These are phyloP conservation scores for Leucophenga montana DNA, from an alignment of 2,888 invertebrate genomes.

Conservation along the genomic window DNA sequence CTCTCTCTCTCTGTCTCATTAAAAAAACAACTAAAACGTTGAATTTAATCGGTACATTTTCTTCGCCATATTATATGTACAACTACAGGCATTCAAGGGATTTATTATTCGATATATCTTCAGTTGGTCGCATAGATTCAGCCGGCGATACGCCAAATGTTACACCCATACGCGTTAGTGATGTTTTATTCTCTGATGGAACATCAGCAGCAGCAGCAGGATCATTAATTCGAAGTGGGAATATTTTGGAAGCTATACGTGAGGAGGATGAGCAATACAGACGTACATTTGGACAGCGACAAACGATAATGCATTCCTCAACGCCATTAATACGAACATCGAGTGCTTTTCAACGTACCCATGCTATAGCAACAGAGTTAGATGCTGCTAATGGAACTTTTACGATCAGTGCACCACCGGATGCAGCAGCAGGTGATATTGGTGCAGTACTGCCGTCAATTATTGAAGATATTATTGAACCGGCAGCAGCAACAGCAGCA, in stretches of 20 bases:
- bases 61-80: background rate
- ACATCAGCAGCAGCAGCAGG: background rate
- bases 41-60: background rate
- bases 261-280: slow-evolving; percentile 6
- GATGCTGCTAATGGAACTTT: background rate
- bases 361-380: background rate
- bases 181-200: background rate
- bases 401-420: background rate
- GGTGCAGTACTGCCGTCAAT: too few species aligned
- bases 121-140: too few species aligned
- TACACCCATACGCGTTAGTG: background rate
- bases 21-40: background rate
- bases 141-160: too few species aligned
- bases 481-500: background rate
- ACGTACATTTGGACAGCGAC: slow-evolving; percentile 7
- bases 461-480: too few species aligned
- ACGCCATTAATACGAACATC: background rate
- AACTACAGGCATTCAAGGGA: background rate
- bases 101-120: too few species aligned
- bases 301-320: background rate
- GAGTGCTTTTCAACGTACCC: background rate
- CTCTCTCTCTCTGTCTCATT: too few species aligned
- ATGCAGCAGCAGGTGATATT: background rate
- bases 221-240: background rate
- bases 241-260: slow-evolving; percentile 5